Percentiles rank a stretch among this genome's conserved stretches.
Evolutionary conservation across 2,888 invertebrate genomes (phyloP).

Genomic region (Andricus curvator): DNA sequence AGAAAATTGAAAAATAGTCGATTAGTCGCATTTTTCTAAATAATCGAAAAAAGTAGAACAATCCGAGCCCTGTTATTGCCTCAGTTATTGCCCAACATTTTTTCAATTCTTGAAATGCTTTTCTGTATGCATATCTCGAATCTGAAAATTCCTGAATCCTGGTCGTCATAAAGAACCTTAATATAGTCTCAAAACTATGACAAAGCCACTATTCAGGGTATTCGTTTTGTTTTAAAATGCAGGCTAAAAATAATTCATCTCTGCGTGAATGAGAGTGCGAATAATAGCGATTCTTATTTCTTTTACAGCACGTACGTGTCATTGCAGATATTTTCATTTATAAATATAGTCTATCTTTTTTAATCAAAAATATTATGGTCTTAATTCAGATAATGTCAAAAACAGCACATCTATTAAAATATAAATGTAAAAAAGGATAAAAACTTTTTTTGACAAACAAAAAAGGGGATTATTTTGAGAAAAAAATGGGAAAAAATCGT

Average conservation of each 20-base stretch:
- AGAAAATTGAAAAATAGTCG: too few species aligned
- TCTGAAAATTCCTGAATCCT: not conserved
- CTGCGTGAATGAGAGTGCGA: not conserved
- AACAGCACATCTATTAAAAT: too few species aligned
- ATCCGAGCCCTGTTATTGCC: too few species aligned
- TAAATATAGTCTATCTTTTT: too few species aligned
- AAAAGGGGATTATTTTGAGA: not conserved
- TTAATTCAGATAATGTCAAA: too few species aligned
- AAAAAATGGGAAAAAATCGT: not conserved
- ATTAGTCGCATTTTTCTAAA: too few species aligned
- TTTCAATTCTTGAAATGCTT: not conserved
- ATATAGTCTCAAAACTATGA: conserved; percentile 7
- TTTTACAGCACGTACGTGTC: not conserved
- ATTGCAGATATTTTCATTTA: not conserved
- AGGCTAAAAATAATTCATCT: not conserved
- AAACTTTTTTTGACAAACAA: not conserved
- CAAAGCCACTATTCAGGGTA: not conserved
- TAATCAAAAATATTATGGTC: too few species aligned
- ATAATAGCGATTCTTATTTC: not conserved
- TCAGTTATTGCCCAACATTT: not conserved
- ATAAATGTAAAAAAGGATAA: not conserved
- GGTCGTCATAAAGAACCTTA: not conserved
- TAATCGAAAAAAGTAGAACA: too few species aligned
- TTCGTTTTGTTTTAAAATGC: not conserved
- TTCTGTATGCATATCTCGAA: not conserved